Evolutionary conservation across 2,888 invertebrate genomes (phyloP).

Genomic region (Ametastegia equiseti): DNA sequence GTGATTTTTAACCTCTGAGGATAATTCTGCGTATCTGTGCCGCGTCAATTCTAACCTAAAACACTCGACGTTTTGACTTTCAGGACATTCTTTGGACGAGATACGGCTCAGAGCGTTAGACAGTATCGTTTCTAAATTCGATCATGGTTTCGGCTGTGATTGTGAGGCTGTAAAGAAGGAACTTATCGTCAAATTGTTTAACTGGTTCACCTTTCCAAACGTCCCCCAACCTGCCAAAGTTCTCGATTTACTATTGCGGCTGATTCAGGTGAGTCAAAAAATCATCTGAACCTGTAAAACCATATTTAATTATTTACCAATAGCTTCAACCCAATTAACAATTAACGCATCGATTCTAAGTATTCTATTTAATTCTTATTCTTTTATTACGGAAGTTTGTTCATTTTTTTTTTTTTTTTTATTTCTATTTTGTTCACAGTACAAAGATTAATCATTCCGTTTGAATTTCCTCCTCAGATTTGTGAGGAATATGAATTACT

Average conservation of each 20-base stretch:
- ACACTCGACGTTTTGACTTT: conserved; percentile 48
- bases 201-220: conserved; percentile 81
- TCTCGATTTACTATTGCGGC: conserved; percentile 78
- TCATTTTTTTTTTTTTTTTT: conserved; percentile 73
- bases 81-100: conserved; percentile 80
- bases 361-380: neutral
- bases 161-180: conserved; percentile 81
- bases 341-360: neutral
- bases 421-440: neutral
- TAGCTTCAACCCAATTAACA: neutral
- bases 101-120: conserved; percentile 79
- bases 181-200: conserved; percentile 79
- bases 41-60: neutral
- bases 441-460: too few species aligned
- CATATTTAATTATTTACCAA: neutral
- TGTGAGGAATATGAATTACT: too few species aligned
- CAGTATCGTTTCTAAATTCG: conserved; percentile 80
- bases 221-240: conserved; percentile 79
- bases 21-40: neutral
- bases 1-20: conserved; percentile 53
- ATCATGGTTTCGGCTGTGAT: conserved; percentile 80
- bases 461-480: too few species aligned
- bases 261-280: conserved; percentile 77
- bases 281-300: conserved; percentile 41
- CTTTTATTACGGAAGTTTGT: conserved; percentile 61